These are phyloP conservation scores for Alviniconcha strummeri DNA, from an alignment of 2,888 invertebrate species.

Conservation along the genomic window DNA sequence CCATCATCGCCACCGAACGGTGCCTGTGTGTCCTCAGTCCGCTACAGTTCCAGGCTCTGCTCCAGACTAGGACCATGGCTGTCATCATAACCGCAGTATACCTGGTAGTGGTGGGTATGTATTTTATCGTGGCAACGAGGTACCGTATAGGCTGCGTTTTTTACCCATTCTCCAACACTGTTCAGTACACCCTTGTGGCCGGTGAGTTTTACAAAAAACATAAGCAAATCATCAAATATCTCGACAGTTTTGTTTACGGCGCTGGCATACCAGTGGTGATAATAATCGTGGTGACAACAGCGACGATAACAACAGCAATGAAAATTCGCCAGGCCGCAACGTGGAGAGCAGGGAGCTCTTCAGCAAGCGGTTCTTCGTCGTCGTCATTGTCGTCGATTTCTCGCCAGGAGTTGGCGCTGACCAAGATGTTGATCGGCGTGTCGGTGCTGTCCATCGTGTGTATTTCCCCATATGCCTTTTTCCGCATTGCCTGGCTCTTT, in stretches of 20 bases:
- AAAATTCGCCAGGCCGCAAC: neutral
- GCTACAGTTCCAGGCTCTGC: neutral
- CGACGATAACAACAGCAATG: neutral
- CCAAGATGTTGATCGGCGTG: constrained; percentile 17
- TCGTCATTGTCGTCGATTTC: neutral
- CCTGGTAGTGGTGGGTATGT: neutral
- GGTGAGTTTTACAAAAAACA: neutral
- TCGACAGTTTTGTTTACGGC: neutral
- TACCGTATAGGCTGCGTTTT: neutral
- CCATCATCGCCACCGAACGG: constrained; percentile 5
- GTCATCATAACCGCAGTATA: neutral
- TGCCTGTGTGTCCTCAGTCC: constrained; percentile 2
- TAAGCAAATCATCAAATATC: neutral
- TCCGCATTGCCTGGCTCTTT: neutral
- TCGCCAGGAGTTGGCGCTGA: constrained; percentile 11
- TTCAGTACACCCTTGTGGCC: neutral
- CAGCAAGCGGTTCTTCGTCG: too few relatives aligned
- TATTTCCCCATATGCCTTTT: neutral
- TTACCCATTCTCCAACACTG: neutral
- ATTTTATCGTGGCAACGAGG: neutral
- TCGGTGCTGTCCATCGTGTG: constrained; percentile 14
- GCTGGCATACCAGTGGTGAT: neutral
- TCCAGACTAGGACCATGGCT: neutral
- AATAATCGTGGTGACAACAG: neutral
- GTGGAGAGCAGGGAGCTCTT: neutral